Base-by-base conservation (phyloP, 2,888 invertebrate species). In the Tachina grossa region DNA sequence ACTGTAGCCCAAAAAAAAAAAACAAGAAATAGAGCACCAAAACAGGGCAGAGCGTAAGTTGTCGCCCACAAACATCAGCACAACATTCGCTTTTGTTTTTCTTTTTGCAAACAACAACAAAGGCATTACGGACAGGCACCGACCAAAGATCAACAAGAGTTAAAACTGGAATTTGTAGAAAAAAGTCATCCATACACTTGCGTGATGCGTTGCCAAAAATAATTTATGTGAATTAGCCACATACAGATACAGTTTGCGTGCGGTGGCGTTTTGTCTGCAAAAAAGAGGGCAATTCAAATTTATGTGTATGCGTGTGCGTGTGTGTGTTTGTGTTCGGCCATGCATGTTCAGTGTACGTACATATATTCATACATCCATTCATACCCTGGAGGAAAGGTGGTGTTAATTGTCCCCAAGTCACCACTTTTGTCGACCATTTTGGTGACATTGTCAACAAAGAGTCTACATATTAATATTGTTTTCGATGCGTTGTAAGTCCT, bases 121-220 rank as follows among this genome's bases (percentile, higher is more conserved):
- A 72, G 45, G 19, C 43, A 53, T 14, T 53, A 61, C 22, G 71
- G 65, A 22, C 65, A 47, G 65, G 85, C 85, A 79, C 86, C 87
- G 87, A 87, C 87, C 79, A 88, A 68, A 68, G 89, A 88, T 87
- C 41, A 77, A 68, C 66, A 84, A 47, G 49, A 72, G 19, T 16
- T 41, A n/a, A 55, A 82, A 82, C 41, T 55, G 13, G 74, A 85
- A 79, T 61, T 80, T 84, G 51, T 77, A 80, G 79, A 84, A 84
- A 87, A 87, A 87, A 87, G 83, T 87, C 87, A 87, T 84, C 87
- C 88, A 88, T 88, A 87, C 88, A 87, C 87, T 91, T 87, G 92
- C 92, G 92, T 92, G 92, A 92, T 92, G 90, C 92, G 91, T 92
- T 92, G 90, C 92, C 90, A 89, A 92, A 89, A 76, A 90, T 91